Conservation (phyloP, 2,113 vertebrate genomes). For the Siniperca chuatsi region DNA sequence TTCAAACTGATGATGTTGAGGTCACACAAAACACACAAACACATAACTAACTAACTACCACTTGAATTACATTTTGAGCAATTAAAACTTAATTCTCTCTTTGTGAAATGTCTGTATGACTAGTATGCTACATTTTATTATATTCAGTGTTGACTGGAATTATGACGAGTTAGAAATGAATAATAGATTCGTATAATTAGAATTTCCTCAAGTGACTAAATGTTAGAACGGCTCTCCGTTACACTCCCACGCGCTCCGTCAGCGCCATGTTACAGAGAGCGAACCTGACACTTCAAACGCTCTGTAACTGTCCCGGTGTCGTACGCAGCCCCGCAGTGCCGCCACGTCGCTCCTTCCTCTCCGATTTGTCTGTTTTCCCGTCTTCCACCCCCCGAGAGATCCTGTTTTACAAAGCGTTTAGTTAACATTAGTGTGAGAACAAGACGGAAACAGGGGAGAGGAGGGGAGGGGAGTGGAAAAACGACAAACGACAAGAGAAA, state of each 20-base stretch:
- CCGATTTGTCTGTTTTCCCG: constrained; percentile 62
- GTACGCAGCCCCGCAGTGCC: constrained; percentile 49
- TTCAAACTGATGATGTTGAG: background rate
- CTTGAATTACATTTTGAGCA: background rate
- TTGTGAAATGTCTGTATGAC: too few relatives aligned
- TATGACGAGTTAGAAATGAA: constrained; percentile 46
- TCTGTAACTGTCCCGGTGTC: constrained; percentile 35
- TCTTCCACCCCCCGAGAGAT: constrained; percentile 57
- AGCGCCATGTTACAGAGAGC: constrained; percentile 37
- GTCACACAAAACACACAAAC: too few relatives aligned
- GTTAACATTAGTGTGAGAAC: constrained; percentile 69
- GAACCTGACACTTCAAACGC: constrained; percentile 70
- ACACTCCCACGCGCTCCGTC: constrained; percentile 41
- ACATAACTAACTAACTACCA: too few relatives aligned
- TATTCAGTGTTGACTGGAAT: constrained; percentile 23
- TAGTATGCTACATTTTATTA: background rate
- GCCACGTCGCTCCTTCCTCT: constrained; percentile 41
- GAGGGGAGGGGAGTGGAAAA: constrained; percentile 2
- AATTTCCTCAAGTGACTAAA: constrained; percentile 62
- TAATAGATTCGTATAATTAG: constrained; percentile 57
- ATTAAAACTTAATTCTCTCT: background rate
- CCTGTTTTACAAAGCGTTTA: constrained; percentile 73
- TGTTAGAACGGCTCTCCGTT: constrained; percentile 46
- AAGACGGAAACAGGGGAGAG: constrained; percentile 39
- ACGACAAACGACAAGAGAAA: constrained; percentile 64